Evolutionary conservation across 2,888 invertebrate genomes (phyloP).

Genomic region (Stomorhina lunata): DNA sequence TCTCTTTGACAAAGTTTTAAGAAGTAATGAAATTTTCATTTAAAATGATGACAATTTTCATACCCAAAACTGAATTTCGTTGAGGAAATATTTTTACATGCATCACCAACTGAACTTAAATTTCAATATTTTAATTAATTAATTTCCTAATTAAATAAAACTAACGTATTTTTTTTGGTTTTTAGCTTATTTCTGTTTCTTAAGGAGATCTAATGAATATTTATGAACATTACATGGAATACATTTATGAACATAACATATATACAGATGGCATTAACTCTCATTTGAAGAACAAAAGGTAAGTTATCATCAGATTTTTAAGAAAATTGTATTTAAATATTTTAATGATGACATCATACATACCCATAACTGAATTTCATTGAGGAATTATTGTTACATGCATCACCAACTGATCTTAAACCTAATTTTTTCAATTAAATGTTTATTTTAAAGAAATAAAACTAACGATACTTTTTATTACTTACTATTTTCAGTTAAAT

Average conservation of each 20-base stretch:
- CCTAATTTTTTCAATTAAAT: neutral
- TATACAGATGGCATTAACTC: too few species aligned
- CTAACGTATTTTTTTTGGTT: too few species aligned
- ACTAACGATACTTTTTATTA: neutral
- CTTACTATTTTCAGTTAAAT: neutral
- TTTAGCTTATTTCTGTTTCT: too few species aligned
- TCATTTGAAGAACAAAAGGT: too few species aligned
- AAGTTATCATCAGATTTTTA: neutral
- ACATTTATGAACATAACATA: too few species aligned
- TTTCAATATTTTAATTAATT: neutral
- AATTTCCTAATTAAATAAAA: too few species aligned
- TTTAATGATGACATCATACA: constrained; percentile 70
- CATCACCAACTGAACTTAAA: constrained; percentile 71
- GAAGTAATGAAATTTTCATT: too few species aligned
- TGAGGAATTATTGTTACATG: constrained; percentile 71
- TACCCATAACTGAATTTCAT: constrained; percentile 67
- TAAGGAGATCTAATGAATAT: too few species aligned
- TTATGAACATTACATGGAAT: too few species aligned
- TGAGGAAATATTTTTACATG: constrained; percentile 70
- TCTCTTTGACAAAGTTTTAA: too few species aligned
- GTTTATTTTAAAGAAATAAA: neutral
- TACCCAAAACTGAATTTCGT: constrained; percentile 65
- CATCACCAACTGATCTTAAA: constrained; percentile 72
- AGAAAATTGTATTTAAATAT: neutral
- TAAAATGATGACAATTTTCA: constrained; percentile 69